Evolutionary conservation across 2,888 invertebrate genomes (phyloP), one percentile per base, ranked within the genome.

Genomic region (Tetragnatha montana): DNA sequence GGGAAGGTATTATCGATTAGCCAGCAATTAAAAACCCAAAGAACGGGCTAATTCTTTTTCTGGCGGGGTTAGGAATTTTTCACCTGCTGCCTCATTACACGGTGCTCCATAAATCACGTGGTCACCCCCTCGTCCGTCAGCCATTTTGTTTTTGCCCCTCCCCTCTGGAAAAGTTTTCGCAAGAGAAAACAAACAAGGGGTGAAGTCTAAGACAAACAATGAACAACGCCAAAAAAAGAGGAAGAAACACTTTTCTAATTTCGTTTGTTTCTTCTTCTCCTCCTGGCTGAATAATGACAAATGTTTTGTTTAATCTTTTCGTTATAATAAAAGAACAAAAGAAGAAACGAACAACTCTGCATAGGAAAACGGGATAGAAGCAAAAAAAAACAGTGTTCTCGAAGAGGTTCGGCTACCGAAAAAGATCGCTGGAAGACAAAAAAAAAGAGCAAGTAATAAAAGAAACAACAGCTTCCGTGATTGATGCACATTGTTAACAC

Each of bases 251-350:
- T 75, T 83, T 73, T 68, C 75, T 47, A 21, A 73, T 14, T 47
- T 14, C 21, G 49, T 84, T 78, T 78, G 85, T 85, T 85, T 73
- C 74, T 80, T 22, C 71, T 82, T 85, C 73, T 80, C 6, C 60
- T 68, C 68, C 75, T 68, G 80, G 50, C 73, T 86, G 86, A 86
- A 79, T 86, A 86, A 86, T 86, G 86, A 86, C 86, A 86, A 86
- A 86, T 86, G 86, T 86, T 86, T 86, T 86, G 86, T 86, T 86
- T 86, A 86, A 86, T 74, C 86, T 86, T 73, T 86, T 76, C 80
- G 71, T 81, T 82, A 78, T 86, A 80, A 68, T 70, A 78, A 70
- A 86, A 49, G 73, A 82, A 74, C 60, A 82, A 82, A 68, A 69
- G 47, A n/a, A 60, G 17, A 10, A 76, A 19, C 19, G 10, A 14